Percentiles rank a stretch among this genome's conserved stretches.
Conservation (phyloP, 2,113 vertebrate genomes). For the Otocyon megalotis region DNA sequence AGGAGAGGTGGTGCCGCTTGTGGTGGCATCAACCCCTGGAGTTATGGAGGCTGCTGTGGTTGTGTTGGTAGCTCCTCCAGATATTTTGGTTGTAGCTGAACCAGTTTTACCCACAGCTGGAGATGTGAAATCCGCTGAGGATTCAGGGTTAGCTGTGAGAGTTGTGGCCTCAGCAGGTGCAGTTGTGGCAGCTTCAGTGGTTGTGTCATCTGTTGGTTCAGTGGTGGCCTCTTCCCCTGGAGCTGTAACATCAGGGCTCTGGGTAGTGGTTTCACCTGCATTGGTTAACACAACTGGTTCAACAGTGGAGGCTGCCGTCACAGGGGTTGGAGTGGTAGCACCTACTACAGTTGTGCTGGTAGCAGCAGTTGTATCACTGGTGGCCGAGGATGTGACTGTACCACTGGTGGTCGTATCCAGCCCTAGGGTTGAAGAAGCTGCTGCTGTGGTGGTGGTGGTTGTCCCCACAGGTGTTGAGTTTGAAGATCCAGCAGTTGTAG, state of each 20-base stretch:
- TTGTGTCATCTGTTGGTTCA: neutral
- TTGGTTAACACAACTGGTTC: neutral
- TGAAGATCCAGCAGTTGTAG: neutral
- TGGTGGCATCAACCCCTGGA: neutral
- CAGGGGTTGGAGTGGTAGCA: neutral
- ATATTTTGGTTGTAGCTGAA: neutral
- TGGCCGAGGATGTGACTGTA: neutral
- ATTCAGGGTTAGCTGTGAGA: neutral
- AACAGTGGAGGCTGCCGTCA: neutral
- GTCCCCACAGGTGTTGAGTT: neutral
- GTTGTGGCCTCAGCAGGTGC: neutral
- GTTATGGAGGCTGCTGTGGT: neutral
- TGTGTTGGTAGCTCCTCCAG: neutral
- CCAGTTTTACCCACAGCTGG: neutral
- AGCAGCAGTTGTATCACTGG: neutral
- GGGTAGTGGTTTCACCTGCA: neutral
- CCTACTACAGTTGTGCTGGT: neutral
- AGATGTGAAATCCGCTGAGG: neutral
- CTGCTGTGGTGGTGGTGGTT: neutral
- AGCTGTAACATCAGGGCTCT: neutral
- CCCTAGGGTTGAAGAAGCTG: neutral
- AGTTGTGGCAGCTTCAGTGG: neutral
- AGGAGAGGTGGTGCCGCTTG: neutral
- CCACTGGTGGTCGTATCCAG: neutral
- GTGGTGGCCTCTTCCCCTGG: too few species aligned